Conservation (phyloP, 2,888 invertebrate genomes). For the Aricia artaxerxes region DNA sequence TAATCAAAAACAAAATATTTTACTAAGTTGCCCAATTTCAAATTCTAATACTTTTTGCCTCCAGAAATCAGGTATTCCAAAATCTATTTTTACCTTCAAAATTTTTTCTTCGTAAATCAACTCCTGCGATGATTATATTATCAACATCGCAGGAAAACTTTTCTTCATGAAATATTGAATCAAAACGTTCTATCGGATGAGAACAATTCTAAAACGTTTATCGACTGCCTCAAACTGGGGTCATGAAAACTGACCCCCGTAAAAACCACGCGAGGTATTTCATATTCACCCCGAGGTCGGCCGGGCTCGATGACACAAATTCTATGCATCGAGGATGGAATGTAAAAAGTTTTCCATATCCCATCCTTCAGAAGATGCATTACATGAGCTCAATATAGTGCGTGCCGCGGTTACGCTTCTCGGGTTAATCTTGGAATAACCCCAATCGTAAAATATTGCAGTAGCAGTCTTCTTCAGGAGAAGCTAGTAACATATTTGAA, state of each 20-base stretch:
- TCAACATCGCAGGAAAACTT: neutral
- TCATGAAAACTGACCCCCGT: neutral
- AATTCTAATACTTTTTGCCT: too few relatives aligned
- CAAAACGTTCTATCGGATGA: neutral
- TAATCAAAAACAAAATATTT: too few relatives aligned
- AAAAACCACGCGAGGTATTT: neutral
- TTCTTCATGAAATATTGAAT: neutral
- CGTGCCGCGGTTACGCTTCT: slow-evolving; percentile 45
- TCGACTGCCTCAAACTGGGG: neutral
- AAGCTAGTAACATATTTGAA: too few relatives aligned
- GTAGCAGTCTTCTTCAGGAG: neutral
- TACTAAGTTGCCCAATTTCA: too few relatives aligned
- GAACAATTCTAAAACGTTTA: neutral
- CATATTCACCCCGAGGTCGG: slow-evolving; percentile 5
- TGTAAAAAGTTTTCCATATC: slow-evolving; percentile 48
- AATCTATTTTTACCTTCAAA: too few relatives aligned
- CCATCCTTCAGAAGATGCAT: slow-evolving; percentile 55
- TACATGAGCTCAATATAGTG: slow-evolving; percentile 55
- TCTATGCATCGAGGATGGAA: slow-evolving; percentile 34
- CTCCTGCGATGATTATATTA: too few relatives aligned
- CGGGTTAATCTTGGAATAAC: neutral
- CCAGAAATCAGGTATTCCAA: too few relatives aligned
- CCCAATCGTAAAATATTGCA: neutral
- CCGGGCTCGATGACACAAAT: slow-evolving; percentile 16
- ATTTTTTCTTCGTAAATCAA: neutral